phyloP scores from a whole-genome alignment of 2,797 vertebrate species.

The Trematomus bernacchii region DNA sequence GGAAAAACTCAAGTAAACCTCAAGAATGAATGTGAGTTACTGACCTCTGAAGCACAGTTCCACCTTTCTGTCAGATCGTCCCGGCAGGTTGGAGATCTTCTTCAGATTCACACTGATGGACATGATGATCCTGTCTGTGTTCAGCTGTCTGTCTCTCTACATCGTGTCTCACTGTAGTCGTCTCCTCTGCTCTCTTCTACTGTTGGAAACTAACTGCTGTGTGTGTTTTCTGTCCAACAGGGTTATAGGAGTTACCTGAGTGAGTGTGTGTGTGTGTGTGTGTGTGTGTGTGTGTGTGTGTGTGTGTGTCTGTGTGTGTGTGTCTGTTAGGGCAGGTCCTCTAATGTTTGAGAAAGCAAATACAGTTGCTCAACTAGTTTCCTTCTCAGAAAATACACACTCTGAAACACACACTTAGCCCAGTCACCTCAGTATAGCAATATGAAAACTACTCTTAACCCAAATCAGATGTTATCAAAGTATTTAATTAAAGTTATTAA shows the following conservation, averaged over 20 bases:
- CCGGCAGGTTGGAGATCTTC: constrained; percentile 88
- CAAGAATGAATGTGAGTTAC: background rate
- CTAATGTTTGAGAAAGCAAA: constrained; percentile 76
- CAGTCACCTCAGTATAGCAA: background rate
- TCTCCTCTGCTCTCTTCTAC: background rate
- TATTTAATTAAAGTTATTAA: background rate
- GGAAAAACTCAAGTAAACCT: background rate
- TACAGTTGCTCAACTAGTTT: constrained; percentile 82
- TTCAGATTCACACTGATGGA: constrained; percentile 88
- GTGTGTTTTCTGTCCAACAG: constrained; percentile 18
- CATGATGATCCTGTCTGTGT: constrained; percentile 78
- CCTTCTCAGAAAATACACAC: constrained; percentile 25
- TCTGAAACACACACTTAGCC: background rate
- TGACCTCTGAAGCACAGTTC: constrained; percentile 88
- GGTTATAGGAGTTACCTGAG: constrained; percentile 12
- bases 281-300: constrained; percentile 3
- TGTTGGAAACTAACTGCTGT: constrained; percentile 23
- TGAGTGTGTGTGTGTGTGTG: background rate
- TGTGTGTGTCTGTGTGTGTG: background rate
- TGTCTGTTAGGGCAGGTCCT: constrained; percentile 64
- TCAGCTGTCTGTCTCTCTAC: constrained; percentile 15
- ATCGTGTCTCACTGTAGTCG: constrained; percentile 16
- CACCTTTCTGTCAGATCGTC: constrained; percentile 89
- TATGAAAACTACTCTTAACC: background rate
- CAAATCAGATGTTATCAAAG: background rate